Evolutionary conservation across 2,797 vertebrate genomes (phyloP).

Genomic region (Lacerta agilis): DNA sequence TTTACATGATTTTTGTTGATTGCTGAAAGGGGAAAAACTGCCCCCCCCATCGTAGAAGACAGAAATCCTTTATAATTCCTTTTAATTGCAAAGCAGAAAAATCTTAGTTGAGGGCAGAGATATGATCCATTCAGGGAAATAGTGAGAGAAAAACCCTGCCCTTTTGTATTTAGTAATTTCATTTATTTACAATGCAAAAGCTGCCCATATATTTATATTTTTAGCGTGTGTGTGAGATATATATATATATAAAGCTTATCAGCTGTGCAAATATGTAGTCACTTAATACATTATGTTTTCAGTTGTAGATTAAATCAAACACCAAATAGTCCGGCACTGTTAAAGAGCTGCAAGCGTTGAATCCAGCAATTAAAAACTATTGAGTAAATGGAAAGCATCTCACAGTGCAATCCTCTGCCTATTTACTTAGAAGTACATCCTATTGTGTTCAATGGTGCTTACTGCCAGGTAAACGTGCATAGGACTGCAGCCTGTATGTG

Average conservation of each 20-base stretch:
- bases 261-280: constrained; percentile 73
- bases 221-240: constrained; percentile 41
- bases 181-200: constrained; percentile 65
- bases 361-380: constrained; percentile 52
- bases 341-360: constrained; percentile 28
- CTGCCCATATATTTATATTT: constrained; percentile 26
- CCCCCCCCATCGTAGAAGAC: neutral
- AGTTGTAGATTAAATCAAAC: constrained; percentile 70
- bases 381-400: constrained; percentile 44
- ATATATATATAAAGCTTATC: constrained; percentile 66
- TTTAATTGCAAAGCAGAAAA: constrained; percentile 26
- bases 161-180: constrained; percentile 42
- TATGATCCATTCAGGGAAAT: too few species aligned
- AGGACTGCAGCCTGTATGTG: neutral
- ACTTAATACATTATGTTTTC: constrained; percentile 68
- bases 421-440: neutral
- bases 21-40: neutral
- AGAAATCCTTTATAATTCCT: neutral
- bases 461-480: neutral
- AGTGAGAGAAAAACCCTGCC: constrained; percentile 21
- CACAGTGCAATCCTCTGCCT: neutral
- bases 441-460: neutral
- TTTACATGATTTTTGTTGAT: neutral
- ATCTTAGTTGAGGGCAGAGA: constrained; percentile 8
- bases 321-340: constrained; percentile 54